Evolutionary conservation across 2,113 vertebrate species (phyloP), one percentile per base, ranked within the genome.

Genomic region (Phylloscopus trochilus): DNA sequence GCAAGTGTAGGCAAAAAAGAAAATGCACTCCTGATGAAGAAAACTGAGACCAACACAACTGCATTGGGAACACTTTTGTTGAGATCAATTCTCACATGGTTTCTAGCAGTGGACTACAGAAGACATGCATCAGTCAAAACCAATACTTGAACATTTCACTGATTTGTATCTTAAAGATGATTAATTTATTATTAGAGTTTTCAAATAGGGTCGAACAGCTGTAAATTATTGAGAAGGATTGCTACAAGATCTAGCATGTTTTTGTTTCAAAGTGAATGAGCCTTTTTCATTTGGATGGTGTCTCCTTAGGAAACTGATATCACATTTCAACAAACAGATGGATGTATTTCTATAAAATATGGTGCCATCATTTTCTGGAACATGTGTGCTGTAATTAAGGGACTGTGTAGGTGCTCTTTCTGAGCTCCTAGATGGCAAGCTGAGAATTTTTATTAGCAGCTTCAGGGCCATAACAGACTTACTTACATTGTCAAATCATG

Each of bases 181-280:
- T 85, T 93, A 79, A 84, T 87, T 93, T 47, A 85, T 95, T 66
- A 63, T 85, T 82, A 78, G 30, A 11, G 9, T 19, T 85, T 91
- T 90, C 44, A 60, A 59, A 52, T 33, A 27, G 5, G 7, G 4
- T 58, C 55, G 18, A 31, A 39, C 35, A 82, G 37, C 20, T 35
- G 19, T 82, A 76, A 93, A 91, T 93, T 87, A 70, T 75, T 92
- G 67, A 93, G 79, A 74, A 82, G 26, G 17, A 58, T n/a, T 67
- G 13, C 33, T 63, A 22, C 9, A 74, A 70, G 30, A 53, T n/a
- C 30, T 73, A 44, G 4, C 4, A 21, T 39, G 51, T 66, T 79
- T 92, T 86, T 91, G 55, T 83, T 83, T 83, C 59, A 77, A 86
- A 67, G 47, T 59, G 47, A 67, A 72, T 67, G 28, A 90, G 6